Base-by-base conservation (phyloP, 1,140 invertebrate species). In the Lysiphlebus fabarum region DNA sequence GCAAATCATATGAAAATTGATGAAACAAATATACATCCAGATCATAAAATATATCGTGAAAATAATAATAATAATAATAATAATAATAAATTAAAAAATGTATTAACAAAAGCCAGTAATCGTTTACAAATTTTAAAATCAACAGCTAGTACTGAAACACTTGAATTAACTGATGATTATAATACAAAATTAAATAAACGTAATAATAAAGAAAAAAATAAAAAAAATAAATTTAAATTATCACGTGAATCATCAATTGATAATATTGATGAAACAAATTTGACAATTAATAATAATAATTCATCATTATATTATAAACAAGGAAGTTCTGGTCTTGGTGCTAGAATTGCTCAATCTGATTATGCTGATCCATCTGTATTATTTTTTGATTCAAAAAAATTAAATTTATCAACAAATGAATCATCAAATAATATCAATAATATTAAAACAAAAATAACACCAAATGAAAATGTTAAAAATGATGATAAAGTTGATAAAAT, bases 281-380 rank as follows among this genome's bases (percentile, higher is more conserved):
- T 72, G 1, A 62, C 42, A 1, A 54, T 45, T 26, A 38, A 37
- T n/a, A 7, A n/a, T 6, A n/a, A n/a, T n/a, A n/a, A n/a, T 12
- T 62, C 67, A 6, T 63, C 65, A 1, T 44, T 67, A 0, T 79
- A 76, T 56, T 90, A 91, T 70, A 87, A 89, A 67, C 88, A 91
- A 75, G 90, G 90, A 33, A 92, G 90, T 65, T 88, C 90, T 47
- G 84, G 85, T 58, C 83, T 93, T 59, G 92, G 92, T 1, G 90
- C 91, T 36, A 85, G 91, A 56, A 92, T 95, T 70, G 91, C 91
- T 7, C 86, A 92, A 68, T 89, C 90, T 0, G 91, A 94, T 66
- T 93, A 93, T 68, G 90, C 88, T 0, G 89, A 93, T 75, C 90
- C 91, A 7, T 83, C 82, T 42, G 83, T 84, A 0, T 74, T 90